Evolutionary conservation across 2,888 invertebrate species (phyloP), one percentile per base, ranked within the genome.

Genomic region (Colostygia pectinataria): DNA sequence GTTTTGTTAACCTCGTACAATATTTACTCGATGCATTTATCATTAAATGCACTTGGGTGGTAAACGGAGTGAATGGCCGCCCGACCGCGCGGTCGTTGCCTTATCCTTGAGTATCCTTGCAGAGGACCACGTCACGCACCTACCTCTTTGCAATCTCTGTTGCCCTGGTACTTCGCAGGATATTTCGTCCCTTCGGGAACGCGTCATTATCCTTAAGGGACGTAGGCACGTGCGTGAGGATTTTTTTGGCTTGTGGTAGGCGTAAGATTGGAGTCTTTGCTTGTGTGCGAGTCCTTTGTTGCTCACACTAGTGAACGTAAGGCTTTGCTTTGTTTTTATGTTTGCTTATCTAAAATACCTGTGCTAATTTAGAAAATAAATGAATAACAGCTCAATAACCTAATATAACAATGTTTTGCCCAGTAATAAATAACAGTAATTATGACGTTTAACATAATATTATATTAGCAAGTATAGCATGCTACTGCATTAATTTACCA

Each of bases 111-210:
- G 71, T 75, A 84, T 89, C 89, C 89, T 90, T 89, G 81, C 76
- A 71, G 82, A 87, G 87, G 87, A 85, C 88, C 71, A 80, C 69
- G 73, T 72, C 67, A 74, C 65, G 65, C 59, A 38, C 52, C 50
- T 55, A 74, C 71, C 78, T 82, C 82, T 73, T 71, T 53, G 64
- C 61, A 57, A 66, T 65, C 72, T 81, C 82, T 91, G 87, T 65
- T 65, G 65, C 75, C 90, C 83, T 91, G 74, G 90, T 91, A 85
- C 51, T 67, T 73, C 71, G 84, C 90, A 91, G 91, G 91, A 91
- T 91, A 90, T 87, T 91, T 91, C 76, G 90, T 91, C 91, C 91
- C 91, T 90, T 90, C 88, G 91, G 91, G 91, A 90, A 83, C 79
- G 74, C 66, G 71, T 68, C 66, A 62, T 63, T 63, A 73, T 80